Percentiles rank a stretch among this genome's conserved stretches.
Conservation (phyloP, 2,113 vertebrate genomes). For the Willisornis vidua region DNA sequence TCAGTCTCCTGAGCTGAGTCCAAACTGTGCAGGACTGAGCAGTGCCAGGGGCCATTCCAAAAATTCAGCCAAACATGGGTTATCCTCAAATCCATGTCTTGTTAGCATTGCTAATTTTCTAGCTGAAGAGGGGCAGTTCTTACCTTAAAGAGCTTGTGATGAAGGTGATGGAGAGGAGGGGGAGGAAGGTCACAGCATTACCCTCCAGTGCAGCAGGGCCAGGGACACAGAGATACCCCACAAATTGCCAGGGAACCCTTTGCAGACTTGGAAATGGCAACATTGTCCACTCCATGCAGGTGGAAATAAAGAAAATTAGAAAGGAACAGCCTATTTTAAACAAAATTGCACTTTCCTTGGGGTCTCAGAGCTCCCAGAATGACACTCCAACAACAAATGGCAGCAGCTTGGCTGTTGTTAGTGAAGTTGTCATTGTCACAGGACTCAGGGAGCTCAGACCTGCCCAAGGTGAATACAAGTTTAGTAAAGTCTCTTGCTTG, state of each 20-base stretch:
- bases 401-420: background rate
- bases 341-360: fast-evolving
- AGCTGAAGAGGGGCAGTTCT: background rate
- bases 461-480: background rate
- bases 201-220: background rate
- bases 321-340: fast-evolving
- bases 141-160: background rate
- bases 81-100: background rate
- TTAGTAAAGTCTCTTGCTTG: background rate
- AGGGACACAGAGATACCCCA: background rate
- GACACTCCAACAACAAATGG: background rate
- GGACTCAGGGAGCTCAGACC: background rate
- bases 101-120: background rate
- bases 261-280: background rate
- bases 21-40: fast-evolving
- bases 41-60: background rate
- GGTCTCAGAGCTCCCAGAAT: background rate
- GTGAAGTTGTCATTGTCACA: background rate
- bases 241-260: background rate
- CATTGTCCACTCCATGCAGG: background rate
- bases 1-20: background rate
- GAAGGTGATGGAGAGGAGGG: background rate
- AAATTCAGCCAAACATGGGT: background rate
- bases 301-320: background rate
- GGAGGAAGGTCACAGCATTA: background rate